Percentiles rank a stretch among this genome's conserved stretches.
phyloP scores from a whole-genome alignment of 2,888 invertebrate genomes.

The Arrhopalites spinosus region DNA sequence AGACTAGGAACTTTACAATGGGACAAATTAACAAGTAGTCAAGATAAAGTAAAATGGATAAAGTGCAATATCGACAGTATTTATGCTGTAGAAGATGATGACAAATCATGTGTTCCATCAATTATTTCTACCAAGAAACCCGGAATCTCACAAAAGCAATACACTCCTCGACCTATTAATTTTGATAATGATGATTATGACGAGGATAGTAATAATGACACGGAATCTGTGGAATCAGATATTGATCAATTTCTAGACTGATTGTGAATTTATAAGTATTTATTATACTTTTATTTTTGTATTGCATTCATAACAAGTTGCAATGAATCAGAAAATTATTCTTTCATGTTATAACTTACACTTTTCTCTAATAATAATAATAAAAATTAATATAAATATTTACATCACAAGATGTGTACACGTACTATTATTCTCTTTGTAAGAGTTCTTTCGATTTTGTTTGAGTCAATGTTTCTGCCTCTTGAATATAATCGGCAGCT shows the following conservation, averaged over 20 bases:
- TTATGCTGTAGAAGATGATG: neutral
- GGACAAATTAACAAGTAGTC: slow-evolving; percentile 30
- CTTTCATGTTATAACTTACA: neutral
- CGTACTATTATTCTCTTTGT: slow-evolving; percentile 19
- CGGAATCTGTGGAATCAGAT: neutral
- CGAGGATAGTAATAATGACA: neutral
- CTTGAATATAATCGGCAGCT: slow-evolving; percentile 69
- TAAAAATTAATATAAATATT: neutral
- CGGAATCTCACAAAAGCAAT: neutral
- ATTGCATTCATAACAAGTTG: neutral
- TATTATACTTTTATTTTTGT: too few species aligned
- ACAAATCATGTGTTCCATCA: neutral
- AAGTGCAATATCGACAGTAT: neutral
- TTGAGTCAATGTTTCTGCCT: slow-evolving; percentile 70
- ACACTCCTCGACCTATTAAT: neutral
- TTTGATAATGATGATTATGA: neutral
- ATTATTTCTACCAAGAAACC: neutral
- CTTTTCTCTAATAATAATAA: neutral
- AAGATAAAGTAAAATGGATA: slow-evolving; percentile 17
- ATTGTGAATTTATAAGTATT: too few species aligned
- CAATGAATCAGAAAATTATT: too few species aligned
- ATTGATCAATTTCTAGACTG: too few species aligned
- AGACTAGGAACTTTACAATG: slow-evolving; percentile 19
- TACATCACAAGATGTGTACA: neutral
- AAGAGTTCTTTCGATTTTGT: slow-evolving; percentile 78